phyloP scores from a whole-genome alignment of 2,888 invertebrate species.

The Corbicula japonica region DNA sequence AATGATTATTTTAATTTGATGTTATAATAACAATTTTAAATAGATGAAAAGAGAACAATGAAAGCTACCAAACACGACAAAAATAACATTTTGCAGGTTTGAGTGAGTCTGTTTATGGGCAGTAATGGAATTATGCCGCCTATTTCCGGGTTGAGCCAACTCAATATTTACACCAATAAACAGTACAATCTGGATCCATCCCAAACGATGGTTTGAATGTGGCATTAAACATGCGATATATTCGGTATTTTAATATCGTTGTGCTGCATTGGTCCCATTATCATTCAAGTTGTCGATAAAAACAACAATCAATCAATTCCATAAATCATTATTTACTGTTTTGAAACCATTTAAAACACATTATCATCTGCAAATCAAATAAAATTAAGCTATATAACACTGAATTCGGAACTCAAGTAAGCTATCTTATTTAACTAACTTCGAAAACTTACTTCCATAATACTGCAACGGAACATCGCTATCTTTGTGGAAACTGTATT shows the following conservation, averaged over 20 bases:
- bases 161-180: too few species aligned
- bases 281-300: too few species aligned
- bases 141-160: too few species aligned
- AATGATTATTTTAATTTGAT: not conserved
- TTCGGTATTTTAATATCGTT: too few species aligned
- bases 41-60: not conserved
- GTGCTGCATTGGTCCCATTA: too few species aligned
- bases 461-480: slow-evolving; percentile 82
- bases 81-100: not conserved
- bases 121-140: not conserved
- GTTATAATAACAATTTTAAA: not conserved
- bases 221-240: too few species aligned
- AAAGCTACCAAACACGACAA: not conserved
- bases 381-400: not conserved
- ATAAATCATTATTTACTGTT: not conserved
- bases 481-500: slow-evolving; percentile 70
- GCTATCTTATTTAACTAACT: not conserved
- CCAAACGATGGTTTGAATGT: too few species aligned
- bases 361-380: not conserved
- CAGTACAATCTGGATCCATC: too few species aligned
- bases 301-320: not conserved
- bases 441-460: slow-evolving; percentile 72
- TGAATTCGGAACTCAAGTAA: not conserved
- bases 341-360: not conserved
- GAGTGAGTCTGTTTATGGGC: not conserved